Evolutionary conservation across 2,888 invertebrate species (phyloP).

Genomic region (Agrenia bidenticulata): DNA sequence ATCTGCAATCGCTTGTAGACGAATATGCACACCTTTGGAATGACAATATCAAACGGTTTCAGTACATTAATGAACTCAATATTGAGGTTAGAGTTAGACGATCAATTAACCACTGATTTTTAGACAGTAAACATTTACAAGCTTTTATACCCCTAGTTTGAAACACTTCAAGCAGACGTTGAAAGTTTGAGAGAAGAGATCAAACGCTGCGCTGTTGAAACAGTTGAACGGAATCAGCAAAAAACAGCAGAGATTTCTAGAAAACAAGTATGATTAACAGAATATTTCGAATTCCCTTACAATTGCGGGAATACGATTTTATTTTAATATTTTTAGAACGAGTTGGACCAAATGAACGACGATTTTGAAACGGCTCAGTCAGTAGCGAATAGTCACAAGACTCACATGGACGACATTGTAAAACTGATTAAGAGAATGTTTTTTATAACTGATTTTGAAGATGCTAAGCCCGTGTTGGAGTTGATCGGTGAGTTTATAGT

Average conservation of each 20-base stretch:
- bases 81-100: no score
- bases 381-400: conserved; percentile 33
- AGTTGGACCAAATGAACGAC: conserved; percentile 40
- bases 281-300: neutral
- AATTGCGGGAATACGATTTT: neutral
- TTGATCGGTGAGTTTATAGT: conserved; percentile 40
- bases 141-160: no score
- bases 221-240: conserved; percentile 45
- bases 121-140: neutral
- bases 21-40: conserved; percentile 47
- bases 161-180: conserved; percentile 40
- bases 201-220: conserved; percentile 37
- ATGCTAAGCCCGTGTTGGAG: conserved; percentile 43
- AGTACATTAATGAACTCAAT: conserved; percentile 51
- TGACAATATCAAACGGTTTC: conserved; percentile 47
- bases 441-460: conserved; percentile 43
- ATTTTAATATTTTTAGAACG: conserved; percentile 19
- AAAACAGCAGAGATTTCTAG: conserved; percentile 40
- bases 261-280: conserved; percentile 25
- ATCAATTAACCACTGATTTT: neutral
- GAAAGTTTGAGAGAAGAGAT: conserved; percentile 38
- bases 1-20: conserved; percentile 38
- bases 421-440: conserved; percentile 43
- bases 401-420: conserved; percentile 43
- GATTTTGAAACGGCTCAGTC: conserved; percentile 34